These are phyloP conservation scores for Halcyon chelicuti DNA, from an alignment of 2,797 vertebrate genomes.

Conservation along the genomic window DNA sequence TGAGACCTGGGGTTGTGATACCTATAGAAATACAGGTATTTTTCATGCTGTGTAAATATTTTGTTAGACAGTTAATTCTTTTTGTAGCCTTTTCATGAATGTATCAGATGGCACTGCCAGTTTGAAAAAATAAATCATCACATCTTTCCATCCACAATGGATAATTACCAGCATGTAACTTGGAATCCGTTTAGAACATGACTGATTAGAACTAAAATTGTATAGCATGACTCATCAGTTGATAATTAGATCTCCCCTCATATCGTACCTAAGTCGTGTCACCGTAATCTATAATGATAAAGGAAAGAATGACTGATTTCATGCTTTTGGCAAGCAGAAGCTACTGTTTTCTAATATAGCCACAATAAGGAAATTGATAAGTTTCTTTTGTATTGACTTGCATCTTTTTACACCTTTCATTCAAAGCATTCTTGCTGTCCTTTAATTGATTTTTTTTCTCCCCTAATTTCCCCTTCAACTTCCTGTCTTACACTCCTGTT, in stretches of 20 bases:
- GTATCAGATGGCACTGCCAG: slow-evolving; percentile 45
- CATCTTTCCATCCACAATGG: slow-evolving; percentile 26
- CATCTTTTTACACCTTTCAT: slow-evolving; percentile 14
- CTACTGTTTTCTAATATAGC: slow-evolving; percentile 15
- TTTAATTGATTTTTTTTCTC: slow-evolving; percentile 8
- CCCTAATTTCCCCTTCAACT: slow-evolving; percentile 12
- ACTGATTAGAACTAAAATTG: slow-evolving; percentile 60
- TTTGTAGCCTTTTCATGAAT: not conserved
- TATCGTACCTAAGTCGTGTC: not conserved
- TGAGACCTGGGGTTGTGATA: not conserved
- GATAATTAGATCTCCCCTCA: slow-evolving; percentile 57
- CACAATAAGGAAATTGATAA: slow-evolving; percentile 55
- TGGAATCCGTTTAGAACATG: slow-evolving; percentile 53
- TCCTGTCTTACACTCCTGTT: not conserved
- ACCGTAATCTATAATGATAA: slow-evolving; percentile 48
- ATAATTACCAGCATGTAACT: slow-evolving; percentile 53
- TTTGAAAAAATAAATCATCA: slow-evolving; percentile 62
- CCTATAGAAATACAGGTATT: not conserved
- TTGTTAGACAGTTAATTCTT: slow-evolving; percentile 8
- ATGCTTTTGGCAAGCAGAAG: slow-evolving; percentile 27
- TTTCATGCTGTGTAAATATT: slow-evolving; percentile 13
- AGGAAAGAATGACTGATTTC: slow-evolving; percentile 34
- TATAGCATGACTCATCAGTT: slow-evolving; percentile 38
- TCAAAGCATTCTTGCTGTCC: not conserved
- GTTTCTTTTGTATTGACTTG: slow-evolving; percentile 2